Evolutionary conservation across 2,113 vertebrate species (phyloP).

Genomic region (Podocnemis expansa): DNA sequence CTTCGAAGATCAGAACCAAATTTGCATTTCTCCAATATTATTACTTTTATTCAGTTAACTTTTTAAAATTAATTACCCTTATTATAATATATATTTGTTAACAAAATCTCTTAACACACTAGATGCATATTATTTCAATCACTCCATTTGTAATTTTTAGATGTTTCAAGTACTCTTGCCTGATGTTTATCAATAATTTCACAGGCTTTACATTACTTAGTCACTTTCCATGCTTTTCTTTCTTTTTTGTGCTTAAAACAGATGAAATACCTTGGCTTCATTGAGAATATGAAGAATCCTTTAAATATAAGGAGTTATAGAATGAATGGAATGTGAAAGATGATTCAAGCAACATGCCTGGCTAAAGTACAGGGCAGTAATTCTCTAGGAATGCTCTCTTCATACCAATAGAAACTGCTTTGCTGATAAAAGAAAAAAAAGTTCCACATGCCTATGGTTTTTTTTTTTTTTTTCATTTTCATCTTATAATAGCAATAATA

Average conservation of each 20-base stretch:
- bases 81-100: neutral
- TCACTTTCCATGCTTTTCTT: neutral
- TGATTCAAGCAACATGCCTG: neutral
- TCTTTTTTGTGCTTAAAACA: neutral
- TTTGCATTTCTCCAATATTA: neutral
- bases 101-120: fast-evolving
- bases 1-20: neutral
- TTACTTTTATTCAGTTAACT: neutral
- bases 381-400: neutral
- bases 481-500: neutral
- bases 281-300: neutral
- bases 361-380: neutral
- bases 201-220: neutral
- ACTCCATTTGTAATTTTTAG: neutral
- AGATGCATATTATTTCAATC: neutral
- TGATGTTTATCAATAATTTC: neutral
- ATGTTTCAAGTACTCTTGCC: neutral
- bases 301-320: neutral
- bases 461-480: neutral
- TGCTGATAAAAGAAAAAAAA: neutral
- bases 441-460: neutral
- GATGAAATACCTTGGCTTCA: neutral
- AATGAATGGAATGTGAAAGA: neutral
- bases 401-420: neutral
- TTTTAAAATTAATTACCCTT: neutral